A percentile compares a stretch with the other conserved stretches of the same genome.
phyloP scores from a whole-genome alignment of 1,140 invertebrate species.

The Asobara japonica region DNA sequence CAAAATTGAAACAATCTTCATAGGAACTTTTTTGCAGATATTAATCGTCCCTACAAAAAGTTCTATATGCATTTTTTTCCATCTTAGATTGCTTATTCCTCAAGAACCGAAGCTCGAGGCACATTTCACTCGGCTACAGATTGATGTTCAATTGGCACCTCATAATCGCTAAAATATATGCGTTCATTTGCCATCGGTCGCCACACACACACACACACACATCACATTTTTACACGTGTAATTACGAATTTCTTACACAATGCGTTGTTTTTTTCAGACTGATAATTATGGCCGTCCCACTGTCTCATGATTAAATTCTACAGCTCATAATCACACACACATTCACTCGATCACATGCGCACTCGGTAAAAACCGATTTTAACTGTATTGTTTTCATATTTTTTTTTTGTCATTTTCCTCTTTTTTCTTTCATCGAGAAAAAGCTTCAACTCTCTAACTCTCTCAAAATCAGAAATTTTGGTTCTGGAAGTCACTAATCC shows the following conservation, averaged over 20 bases:
- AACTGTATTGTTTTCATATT: neutral
- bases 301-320: neutral
- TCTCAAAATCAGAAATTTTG: neutral
- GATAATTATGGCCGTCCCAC: slow-evolving; percentile 6
- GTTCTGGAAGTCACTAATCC: neutral
- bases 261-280: neutral
- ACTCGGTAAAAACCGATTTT: neutral
- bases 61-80: too few species aligned
- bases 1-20: too few species aligned
- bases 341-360: neutral
- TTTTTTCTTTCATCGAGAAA: neutral
- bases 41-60: too few species aligned
- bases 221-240: neutral
- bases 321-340: neutral
- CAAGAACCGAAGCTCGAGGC: too few species aligned
- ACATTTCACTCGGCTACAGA: too few species aligned
- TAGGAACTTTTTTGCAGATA: too few species aligned
- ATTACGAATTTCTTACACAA: neutral
- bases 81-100: too few species aligned
- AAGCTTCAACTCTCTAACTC: too few species aligned
- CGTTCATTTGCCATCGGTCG: neutral
- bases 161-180: neutral
- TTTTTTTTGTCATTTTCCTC: neutral
- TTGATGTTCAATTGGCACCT: neutral
- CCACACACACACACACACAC: neutral